Percentiles rank a stretch among this genome's conserved stretches.
These are phyloP conservation scores for Phymastichus coffea DNA, from an alignment of 1,140 invertebrate species.

Conservation along the genomic window DNA sequence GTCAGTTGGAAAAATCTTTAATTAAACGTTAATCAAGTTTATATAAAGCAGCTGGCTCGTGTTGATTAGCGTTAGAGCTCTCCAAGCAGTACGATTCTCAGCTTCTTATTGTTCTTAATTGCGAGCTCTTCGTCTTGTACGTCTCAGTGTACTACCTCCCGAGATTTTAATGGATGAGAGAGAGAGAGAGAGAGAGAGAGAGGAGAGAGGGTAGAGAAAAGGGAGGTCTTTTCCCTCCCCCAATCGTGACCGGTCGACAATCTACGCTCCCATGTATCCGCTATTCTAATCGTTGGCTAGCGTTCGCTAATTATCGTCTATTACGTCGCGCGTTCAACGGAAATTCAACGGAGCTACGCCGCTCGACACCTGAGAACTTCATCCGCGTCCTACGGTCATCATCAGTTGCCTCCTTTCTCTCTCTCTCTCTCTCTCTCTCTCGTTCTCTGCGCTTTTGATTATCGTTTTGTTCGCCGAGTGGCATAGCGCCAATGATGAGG, in stretches of 20 bases:
- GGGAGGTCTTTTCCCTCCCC: slow-evolving; percentile 7
- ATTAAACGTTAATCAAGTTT: slow-evolving; percentile 24
- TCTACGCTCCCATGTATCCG: slow-evolving; percentile 11
- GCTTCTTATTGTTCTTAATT: slow-evolving; percentile 27
- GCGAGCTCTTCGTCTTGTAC: not conserved
- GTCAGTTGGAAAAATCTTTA: slow-evolving; percentile 17
- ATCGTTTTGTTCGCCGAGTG: not conserved
- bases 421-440: not conserved
- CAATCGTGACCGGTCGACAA: slow-evolving; percentile 24
- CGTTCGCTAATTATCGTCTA: slow-evolving; percentile 24
- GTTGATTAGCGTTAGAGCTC: slow-evolving; percentile 22
- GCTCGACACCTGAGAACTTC: slow-evolving; percentile 22
- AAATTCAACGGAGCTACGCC: slow-evolving; percentile 15
- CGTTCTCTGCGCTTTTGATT: not conserved
- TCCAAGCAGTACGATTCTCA: not conserved
- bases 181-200: not conserved
- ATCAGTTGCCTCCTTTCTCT: not conserved
- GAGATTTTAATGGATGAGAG: slow-evolving; percentile 18
- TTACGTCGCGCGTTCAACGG: slow-evolving; percentile 3
- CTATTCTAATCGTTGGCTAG: slow-evolving; percentile 18
- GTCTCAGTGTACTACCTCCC: too few relatives aligned
- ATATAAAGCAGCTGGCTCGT: not conserved
- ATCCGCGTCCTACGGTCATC: slow-evolving; percentile 8
- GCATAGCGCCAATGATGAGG: not conserved
- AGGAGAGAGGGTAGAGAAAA: not conserved